Evolutionary conservation across 2,797 vertebrate genomes (phyloP), one percentile per base, ranked within the genome.

Genomic region (Propithecus perrieri): DNA sequence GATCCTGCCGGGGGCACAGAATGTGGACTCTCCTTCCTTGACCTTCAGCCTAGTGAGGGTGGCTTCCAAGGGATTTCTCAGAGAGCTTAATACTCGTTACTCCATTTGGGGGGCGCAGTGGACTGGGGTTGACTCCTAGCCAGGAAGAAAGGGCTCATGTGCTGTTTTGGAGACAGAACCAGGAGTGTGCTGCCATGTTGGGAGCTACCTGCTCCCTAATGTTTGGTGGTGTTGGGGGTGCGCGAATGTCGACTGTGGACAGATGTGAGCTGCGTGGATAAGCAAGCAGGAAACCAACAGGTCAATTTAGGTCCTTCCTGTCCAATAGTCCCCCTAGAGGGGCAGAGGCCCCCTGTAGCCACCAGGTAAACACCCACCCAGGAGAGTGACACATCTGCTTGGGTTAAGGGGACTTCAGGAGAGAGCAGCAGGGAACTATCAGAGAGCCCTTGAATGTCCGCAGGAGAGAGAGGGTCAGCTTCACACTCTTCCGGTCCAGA

Each of bases 21-120:
- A 17, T 13, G 1, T 1, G 5, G 50, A 2, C 17, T 4, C 9
- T 5, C 4, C 7, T 24, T 24, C 50, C 46, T 71, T 35, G 0
- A 9, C 50, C 59, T 50, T 38, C 55, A 75, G 22, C 76, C 76
- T 24, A 28, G 46, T 26, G 2, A 35, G 48, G 18, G 48, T 4
- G 11, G 26, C 46, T 86, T 35, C 50, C n/a, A 26, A 22, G 35
- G 43, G 7, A 48, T 28, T 92, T 33, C 88, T 88, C 69, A 48
- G 59, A 55, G 57, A 94, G 41, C 87, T 89, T 72, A 76, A 26
- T 20, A 43, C 2, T 0, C 5, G 61, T 41, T n/a, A 20, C 41
- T 28, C 80, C 12, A 11, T 41, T 8, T n/a, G 41, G 50, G 53
- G 63, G 63, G 38, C 7, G 1, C 14, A 0, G 33, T 1, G 53